Evolutionary conservation across 1,140 invertebrate genomes (phyloP), one percentile per base, ranked within the genome.

Genomic region (Micrasema minimum): DNA sequence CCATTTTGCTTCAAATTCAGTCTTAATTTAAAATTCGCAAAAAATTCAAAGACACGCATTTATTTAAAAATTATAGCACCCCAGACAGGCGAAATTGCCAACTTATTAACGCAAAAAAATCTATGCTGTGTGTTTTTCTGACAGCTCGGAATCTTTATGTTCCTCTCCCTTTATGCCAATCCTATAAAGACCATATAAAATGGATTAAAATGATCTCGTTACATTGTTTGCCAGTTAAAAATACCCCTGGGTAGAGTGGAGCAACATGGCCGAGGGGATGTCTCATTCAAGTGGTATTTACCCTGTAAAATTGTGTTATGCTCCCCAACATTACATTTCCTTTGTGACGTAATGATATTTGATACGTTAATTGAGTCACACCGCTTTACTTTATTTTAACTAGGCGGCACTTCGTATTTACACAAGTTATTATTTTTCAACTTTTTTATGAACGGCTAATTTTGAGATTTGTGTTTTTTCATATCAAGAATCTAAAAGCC

Each of bases 121-220:
- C 18, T 1, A 41, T 14, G 10, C n/a, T 10, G 59, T n/a, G 41
- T 31, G 26, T 64, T 64, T 64, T 64, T 31, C 14, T 46, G 59
- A 64, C 59, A 64, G 59, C 59, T 46, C 59, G 4, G 18, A 62
- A 46, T 46, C 59, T 46, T 64, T 46, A 46, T 45, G 43, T 16
- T 16, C 14, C 14, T 43, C 20, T 26, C 45, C 31, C 50, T 66
- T 50, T 31, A 64, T 64, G 61, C 43, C 41, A 51, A 66, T 66
- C 64, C 64, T 46, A 51, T 66, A 66, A 66, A 66, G 64, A 51
- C 31, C 59, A 46, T 66, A 66, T 66, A 50, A 66, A 66, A 66
- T 51, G 64, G 64, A 45, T 66, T 66, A 66, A 66, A 66, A 66
- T 53, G 64, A 66, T 66, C 64, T 51, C 45, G 64, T 66, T 66